Percentiles rank a stretch among this genome's conserved stretches.
phyloP scores from a whole-genome alignment of 2,888 invertebrate genomes.

The Sphaeridia pumilis region DNA sequence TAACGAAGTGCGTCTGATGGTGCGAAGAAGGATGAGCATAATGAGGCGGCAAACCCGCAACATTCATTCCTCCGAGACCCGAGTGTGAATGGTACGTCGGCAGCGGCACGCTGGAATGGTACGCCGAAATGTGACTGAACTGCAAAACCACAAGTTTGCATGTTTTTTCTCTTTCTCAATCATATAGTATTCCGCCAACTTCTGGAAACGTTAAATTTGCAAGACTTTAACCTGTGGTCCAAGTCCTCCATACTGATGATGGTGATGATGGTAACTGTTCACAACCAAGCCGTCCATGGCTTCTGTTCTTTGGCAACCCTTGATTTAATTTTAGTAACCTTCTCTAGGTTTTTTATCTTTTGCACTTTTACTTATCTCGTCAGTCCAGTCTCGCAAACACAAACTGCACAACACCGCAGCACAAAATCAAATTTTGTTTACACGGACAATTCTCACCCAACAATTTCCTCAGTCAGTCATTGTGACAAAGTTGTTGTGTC shows the following conservation, averaged over 20 bases:
- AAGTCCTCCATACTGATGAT: constrained; percentile 33
- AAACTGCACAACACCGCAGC: too few relatives aligned
- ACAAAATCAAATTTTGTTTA: too few relatives aligned
- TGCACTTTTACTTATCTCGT: too few relatives aligned
- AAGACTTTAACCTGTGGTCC: constrained; percentile 18
- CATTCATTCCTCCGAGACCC: constrained; percentile 26
- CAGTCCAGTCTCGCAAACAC: too few relatives aligned
- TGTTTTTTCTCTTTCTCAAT: too few relatives aligned
- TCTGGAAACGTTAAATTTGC: too few relatives aligned
- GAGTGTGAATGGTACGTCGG: constrained; percentile 27
- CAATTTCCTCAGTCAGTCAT: not conserved
- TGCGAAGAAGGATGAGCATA: constrained; percentile 1
- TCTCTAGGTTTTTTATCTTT: too few relatives aligned
- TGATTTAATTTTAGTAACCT: too few relatives aligned
- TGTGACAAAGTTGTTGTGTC: not conserved
- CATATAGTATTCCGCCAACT: too few relatives aligned
- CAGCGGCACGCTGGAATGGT: constrained; percentile 19
- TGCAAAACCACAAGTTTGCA: not conserved
- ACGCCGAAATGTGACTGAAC: constrained; percentile 19
- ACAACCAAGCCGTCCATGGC: constrained; percentile 34
- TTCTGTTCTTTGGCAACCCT: too few relatives aligned
- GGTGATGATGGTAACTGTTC: constrained; percentile 28
- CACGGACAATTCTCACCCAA: too few relatives aligned
- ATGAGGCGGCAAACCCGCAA: constrained; percentile 20
- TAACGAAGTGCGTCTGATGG: constrained; percentile 7